Base-by-base conservation (phyloP, 1,140 invertebrate genomes). In the Whitmania pigra region DNA sequence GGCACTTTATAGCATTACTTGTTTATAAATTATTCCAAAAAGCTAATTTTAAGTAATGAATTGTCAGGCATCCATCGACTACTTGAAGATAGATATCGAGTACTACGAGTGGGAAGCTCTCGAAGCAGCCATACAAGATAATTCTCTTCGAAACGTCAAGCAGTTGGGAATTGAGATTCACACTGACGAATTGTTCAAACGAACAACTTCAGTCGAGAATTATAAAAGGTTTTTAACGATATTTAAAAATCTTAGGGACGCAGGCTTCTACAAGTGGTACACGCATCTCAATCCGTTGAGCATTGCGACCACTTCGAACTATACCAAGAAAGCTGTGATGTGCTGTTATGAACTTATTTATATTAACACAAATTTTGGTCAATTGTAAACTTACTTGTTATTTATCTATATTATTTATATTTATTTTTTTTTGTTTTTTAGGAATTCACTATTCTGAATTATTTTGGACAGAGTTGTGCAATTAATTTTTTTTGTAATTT, bases 91-190 rank as follows among this genome's bases (percentile, higher is more conserved):
- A 20, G 69, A 70, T 31, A 49, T 70, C 18, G 69, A 70, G 22
- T 53, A 70, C 29, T 17, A 40, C n/a, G 69, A 70, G 25, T 70
- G 69, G 69, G 29, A 40, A 70, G 18, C 36, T 18, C 25, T 70
- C 3, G 43, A 70, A 70, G 15, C 36, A 15, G 43, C 49, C 13
- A 3, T 70, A 22, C 20, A 40, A 17, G 49, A 25, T n/a, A 18
- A 9, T 25, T 49, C 49, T 70, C 69, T 70, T 22, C 25, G 36
- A 54, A 7, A 22, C 13, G 69, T 70, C 69, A 70, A 70, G 22
- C 69, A 70, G n/a, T 22, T 70, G n/a, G 69, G 36, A 43, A 70
- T 70, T 25, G 69, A 70, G 53, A 4, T 70, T 4, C 69, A 70
- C 25, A 53, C 25, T 5, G 69, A 53, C n/a, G 49, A 70, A 25